phyloP scores from a whole-genome alignment of 1,140 invertebrate genomes.

The Aphelinus certus region DNA sequence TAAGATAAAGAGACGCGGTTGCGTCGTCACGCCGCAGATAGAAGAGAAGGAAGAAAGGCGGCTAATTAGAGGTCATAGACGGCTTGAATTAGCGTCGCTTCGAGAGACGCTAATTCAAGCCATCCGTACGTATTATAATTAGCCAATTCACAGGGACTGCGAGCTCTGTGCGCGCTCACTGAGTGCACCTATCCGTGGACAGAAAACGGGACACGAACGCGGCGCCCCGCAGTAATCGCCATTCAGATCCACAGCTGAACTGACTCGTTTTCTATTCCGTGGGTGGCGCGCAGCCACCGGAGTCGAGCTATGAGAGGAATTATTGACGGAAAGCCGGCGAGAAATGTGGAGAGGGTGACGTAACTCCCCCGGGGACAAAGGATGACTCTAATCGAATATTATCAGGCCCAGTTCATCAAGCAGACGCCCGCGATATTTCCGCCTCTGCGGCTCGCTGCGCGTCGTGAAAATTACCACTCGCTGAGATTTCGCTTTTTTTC shows the following conservation, averaged over 20 bases:
- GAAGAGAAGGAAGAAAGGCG: conserved; percentile 22
- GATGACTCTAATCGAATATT: conserved; percentile 61
- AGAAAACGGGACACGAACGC: too few species aligned
- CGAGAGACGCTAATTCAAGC: conserved; percentile 33
- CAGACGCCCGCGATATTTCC: conserved; percentile 32
- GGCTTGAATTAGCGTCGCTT: conserved; percentile 54
- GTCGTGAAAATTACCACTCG: conserved; percentile 5
- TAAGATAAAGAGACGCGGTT: conserved; percentile 41
- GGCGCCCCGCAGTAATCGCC: too few species aligned
- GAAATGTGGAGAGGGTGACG: conserved; percentile 8
- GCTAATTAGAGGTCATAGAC: conserved; percentile 55
- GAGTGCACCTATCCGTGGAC: too few species aligned
- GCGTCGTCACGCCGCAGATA: conserved; percentile 43
- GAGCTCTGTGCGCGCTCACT: too few species aligned
- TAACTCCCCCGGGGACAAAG: conserved; percentile 52
- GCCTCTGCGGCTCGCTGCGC: background rate
- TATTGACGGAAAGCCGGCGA: conserved; percentile 21
- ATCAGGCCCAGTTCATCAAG: conserved; percentile 57
- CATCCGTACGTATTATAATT: conserved; percentile 59
- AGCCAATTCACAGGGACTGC: conserved; percentile 58
- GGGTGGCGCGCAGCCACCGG: too few species aligned
- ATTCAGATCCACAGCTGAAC: too few species aligned
- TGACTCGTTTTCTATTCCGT: too few species aligned
- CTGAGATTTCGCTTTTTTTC: background rate
- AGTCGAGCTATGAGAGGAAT: background rate